Conservation (phyloP, 2,888 invertebrate genomes). For the Sesia bembeciformis region DNA sequence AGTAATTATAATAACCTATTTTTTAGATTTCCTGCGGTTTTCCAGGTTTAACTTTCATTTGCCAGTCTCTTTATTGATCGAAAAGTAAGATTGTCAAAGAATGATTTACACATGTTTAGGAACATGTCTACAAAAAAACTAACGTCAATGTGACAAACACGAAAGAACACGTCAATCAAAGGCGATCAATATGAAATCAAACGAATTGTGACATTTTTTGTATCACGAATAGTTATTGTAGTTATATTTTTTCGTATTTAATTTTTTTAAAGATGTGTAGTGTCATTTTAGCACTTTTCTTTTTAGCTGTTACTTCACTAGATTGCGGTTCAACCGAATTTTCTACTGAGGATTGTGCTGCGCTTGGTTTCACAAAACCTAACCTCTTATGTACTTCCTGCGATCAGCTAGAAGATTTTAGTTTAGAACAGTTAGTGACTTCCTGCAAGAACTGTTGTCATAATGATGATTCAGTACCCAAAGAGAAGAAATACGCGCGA, state of each 20-base stretch:
- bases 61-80: too few species aligned
- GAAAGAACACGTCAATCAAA: too few species aligned
- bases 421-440: conserved; percentile 78
- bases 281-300: conserved; percentile 1
- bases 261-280: background rate
- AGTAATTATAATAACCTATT: too few species aligned
- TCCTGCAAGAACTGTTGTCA: conserved; percentile 88
- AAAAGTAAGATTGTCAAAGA: too few species aligned
- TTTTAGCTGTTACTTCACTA: background rate
- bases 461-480: conserved; percentile 78
- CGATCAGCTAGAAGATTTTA: conserved; percentile 85
- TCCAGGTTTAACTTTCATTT: too few species aligned
- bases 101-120: too few species aligned
- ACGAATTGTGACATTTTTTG: background rate
- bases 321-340: conserved; percentile 63
- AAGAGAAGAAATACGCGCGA: conserved; percentile 87
- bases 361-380: conserved; percentile 88
- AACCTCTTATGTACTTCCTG: conserved; percentile 92
- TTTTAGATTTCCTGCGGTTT: too few species aligned
- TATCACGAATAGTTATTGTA: background rate
- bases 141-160: too few species aligned
- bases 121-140: too few species aligned
- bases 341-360: conserved; percentile 87
- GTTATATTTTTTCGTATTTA: background rate
- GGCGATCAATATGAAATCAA: too few species aligned